Conservation (phyloP, 1,140 invertebrate species). For the Aphelinus atriplicis region DNA sequence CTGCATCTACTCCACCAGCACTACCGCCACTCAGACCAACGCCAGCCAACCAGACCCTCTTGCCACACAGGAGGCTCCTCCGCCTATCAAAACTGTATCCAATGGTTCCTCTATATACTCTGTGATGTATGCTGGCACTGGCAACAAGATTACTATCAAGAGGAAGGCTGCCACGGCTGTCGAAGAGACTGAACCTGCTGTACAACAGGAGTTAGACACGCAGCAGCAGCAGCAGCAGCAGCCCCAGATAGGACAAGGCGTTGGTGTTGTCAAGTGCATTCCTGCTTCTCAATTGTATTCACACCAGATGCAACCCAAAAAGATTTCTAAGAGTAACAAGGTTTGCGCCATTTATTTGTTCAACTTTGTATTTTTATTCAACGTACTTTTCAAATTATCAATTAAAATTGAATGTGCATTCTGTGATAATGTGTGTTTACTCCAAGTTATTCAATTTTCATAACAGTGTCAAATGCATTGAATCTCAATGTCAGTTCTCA, state of each 20-base stretch:
- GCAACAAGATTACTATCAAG: constrained; percentile 85
- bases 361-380: no score
- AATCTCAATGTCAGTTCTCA: no score
- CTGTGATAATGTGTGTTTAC: no score
- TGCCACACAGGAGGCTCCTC: not conserved
- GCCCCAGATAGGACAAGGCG: constrained; percentile 44
- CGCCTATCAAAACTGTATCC: constrained; percentile 69
- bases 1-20: constrained; percentile 75
- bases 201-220: constrained; percentile 53
- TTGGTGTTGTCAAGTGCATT: constrained; percentile 62
- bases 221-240: constrained; percentile 10
- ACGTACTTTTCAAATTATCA: no score
- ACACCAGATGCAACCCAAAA: constrained; percentile 57
- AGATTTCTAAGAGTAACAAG: constrained; percentile 63
- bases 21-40: constrained; percentile 72
- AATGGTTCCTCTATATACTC: constrained; percentile 80
- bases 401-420: no score
- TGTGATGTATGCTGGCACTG: constrained; percentile 80
- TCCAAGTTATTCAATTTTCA: no score
- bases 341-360: constrained; percentile 43
- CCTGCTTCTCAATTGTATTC: constrained; percentile 62
- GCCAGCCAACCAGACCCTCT: constrained; percentile 32
- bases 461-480: no score
- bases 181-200: constrained; percentile 50
- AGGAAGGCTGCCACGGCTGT: constrained; percentile 71